Conservation (phyloP, 53 echinoderm and acorn worm species). For the Arbacia lixula region DNA sequence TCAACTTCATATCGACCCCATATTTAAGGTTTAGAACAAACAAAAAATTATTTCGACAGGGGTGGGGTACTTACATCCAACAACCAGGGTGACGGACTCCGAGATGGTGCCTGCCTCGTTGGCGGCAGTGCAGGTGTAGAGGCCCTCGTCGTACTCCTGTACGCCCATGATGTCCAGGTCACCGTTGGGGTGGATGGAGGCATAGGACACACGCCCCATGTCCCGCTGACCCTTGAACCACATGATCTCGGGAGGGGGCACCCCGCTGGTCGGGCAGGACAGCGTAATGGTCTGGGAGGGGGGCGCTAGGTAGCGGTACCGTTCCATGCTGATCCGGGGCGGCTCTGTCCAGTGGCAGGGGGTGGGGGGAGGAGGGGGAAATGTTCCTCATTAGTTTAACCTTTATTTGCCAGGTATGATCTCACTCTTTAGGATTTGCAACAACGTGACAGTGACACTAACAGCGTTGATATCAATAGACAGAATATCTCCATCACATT, state of each 20-base stretch:
- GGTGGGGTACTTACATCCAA: constrained; percentile 77
- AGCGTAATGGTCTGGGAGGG: constrained; percentile 73
- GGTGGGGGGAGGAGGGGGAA: too few species aligned
- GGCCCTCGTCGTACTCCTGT: constrained; percentile 73
- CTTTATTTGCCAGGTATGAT: too few species aligned
- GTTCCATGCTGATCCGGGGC: constrained; percentile 70
- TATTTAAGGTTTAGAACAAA: neutral
- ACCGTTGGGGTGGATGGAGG: constrained; percentile 67
- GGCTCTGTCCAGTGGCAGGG: too few species aligned
- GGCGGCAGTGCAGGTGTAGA: constrained; percentile 78
- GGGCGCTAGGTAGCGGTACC: constrained; percentile 66
- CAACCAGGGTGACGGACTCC: constrained; percentile 66
- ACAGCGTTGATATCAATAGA: too few species aligned
- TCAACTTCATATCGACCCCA: neutral
- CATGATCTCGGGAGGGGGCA: constrained; percentile 81
- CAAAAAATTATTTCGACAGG: neutral
- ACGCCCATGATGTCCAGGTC: constrained; percentile 76
- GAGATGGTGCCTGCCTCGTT: constrained; percentile 82
- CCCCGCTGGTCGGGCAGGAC: constrained; percentile 76
- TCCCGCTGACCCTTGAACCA: constrained; percentile 86
- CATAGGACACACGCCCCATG: constrained; percentile 66
- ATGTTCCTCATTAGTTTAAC: too few species aligned
- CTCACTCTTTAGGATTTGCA: too few species aligned
- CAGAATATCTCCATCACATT: too few species aligned
- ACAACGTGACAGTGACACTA: too few species aligned